A percentile compares a stretch with the other conserved stretches of the same genome.
phyloP scores from a whole-genome alignment of 2,113 vertebrate genomes.

The Zosterops pallidus region DNA sequence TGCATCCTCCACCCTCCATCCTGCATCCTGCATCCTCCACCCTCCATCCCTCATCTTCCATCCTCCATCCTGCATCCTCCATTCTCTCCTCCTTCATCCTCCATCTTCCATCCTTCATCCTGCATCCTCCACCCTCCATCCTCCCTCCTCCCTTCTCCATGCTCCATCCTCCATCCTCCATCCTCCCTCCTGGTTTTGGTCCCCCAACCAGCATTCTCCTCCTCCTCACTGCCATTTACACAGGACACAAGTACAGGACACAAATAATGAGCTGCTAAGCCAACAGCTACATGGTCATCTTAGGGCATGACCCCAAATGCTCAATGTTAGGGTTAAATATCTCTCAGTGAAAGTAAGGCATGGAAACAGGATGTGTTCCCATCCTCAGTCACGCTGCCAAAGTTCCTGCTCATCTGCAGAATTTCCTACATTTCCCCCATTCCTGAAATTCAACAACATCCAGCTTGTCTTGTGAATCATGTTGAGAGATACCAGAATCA shows the following conservation, averaged over 20 bases:
- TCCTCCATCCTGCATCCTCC: not conserved
- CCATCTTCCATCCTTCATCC: not conserved
- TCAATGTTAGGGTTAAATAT: not conserved
- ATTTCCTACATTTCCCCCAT: not conserved
- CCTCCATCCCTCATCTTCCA: too few species aligned
- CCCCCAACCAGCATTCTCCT: not conserved
- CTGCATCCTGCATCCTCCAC: too few species aligned
- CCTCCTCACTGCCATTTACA: not conserved
- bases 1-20: not conserved
- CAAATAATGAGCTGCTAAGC: not conserved
- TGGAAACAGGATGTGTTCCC: not conserved
- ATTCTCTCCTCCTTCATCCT: not conserved
- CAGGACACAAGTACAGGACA: not conserved
- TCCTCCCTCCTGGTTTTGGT: not conserved
- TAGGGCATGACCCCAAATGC: not conserved
- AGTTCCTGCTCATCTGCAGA: not conserved
- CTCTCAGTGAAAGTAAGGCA: not conserved
- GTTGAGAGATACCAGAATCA: not conserved
- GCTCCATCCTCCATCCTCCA: too few species aligned
- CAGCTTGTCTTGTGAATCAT: not conserved
- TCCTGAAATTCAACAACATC: not conserved
- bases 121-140: not conserved
- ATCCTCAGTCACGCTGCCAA: accelerated
- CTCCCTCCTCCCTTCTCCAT: not conserved
- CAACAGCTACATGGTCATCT: not conserved